These are phyloP conservation scores for Larimichthys crocea DNA, from an alignment of 2,113 vertebrate genomes.

Conservation along the genomic window DNA sequence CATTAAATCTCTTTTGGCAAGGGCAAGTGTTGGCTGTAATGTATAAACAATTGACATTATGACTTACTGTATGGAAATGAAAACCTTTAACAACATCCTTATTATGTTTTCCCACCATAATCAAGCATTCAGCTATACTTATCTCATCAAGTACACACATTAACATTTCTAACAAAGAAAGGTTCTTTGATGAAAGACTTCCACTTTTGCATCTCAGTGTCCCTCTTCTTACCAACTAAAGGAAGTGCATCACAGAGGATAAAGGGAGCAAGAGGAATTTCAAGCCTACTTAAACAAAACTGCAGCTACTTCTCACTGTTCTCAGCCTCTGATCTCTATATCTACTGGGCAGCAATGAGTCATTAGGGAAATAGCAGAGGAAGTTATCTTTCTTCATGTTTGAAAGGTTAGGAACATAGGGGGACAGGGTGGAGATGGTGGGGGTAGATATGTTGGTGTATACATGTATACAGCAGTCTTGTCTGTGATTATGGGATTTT, in stretches of 20 bases:
- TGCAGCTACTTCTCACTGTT: slow-evolving; percentile 35
- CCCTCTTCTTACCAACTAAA: slow-evolving; percentile 51
- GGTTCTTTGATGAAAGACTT: slow-evolving; percentile 34
- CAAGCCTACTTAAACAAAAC: slow-evolving; percentile 65
- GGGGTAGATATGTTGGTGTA: slow-evolving; percentile 4
- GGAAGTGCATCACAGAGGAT: slow-evolving; percentile 52
- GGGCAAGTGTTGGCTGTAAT: not conserved
- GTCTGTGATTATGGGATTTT: not conserved
- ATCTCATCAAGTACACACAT: not conserved
- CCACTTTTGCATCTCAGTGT: slow-evolving; percentile 26
- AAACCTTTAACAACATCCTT: too few species aligned
- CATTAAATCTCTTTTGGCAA: not conserved
- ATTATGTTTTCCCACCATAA: not conserved
- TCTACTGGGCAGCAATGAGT: slow-evolving; percentile 19
- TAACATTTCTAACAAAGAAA: not conserved
- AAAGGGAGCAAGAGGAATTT: slow-evolving; percentile 68
- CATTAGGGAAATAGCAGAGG: slow-evolving; percentile 33
- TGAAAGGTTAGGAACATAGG: slow-evolving; percentile 42
- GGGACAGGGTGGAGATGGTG: not conserved
- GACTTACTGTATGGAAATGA: too few species aligned
- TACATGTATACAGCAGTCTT: slow-evolving; percentile 6
- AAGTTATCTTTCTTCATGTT: slow-evolving; percentile 41
- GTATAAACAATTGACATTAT: too few species aligned
- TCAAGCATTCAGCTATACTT: slow-evolving; percentile 12
- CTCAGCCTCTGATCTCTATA: slow-evolving; percentile 58